Conservation (phyloP, 2,113 vertebrate species). For the Cnemophilus loriae region DNA sequence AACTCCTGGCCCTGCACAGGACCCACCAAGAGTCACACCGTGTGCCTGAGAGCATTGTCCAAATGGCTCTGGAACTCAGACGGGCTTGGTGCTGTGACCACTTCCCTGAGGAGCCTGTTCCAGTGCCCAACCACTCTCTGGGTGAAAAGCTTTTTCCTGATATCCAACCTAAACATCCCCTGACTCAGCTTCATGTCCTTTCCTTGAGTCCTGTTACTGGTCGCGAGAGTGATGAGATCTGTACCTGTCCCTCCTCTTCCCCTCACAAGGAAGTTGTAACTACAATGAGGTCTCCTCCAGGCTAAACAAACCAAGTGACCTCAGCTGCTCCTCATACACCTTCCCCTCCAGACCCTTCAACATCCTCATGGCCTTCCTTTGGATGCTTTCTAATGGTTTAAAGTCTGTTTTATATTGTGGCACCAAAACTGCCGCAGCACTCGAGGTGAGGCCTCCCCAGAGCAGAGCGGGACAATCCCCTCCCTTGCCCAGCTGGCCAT, state of each 20-base stretch:
- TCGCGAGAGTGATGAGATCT: rapidly evolving
- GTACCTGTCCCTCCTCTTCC: not conserved
- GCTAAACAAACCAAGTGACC: not conserved
- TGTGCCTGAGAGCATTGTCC: not conserved
- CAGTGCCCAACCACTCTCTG: too few relatives aligned
- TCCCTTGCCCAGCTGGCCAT: rapidly evolving
- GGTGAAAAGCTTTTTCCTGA: not conserved
- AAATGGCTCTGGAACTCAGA: not conserved
- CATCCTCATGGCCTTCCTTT: not conserved
- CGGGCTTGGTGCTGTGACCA: not conserved
- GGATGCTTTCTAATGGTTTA: not conserved
- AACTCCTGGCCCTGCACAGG: not conserved
- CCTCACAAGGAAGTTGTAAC: not conserved
- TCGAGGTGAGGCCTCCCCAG: rapidly evolving
- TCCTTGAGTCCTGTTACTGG: not conserved
- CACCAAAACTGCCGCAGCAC: rapidly evolving
- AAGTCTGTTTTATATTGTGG: not conserved
- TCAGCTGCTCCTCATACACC: not conserved
- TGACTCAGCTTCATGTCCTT: not conserved
- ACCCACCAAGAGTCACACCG: not conserved
- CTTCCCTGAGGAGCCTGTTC: not conserved
- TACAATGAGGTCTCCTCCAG: not conserved
- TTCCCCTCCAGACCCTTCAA: not conserved
- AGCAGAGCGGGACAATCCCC: not conserved
- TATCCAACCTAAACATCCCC: not conserved